Percentiles rank a stretch among this genome's conserved stretches.
phyloP scores from a whole-genome alignment of 2,113 vertebrate species.

The Ia io region DNA sequence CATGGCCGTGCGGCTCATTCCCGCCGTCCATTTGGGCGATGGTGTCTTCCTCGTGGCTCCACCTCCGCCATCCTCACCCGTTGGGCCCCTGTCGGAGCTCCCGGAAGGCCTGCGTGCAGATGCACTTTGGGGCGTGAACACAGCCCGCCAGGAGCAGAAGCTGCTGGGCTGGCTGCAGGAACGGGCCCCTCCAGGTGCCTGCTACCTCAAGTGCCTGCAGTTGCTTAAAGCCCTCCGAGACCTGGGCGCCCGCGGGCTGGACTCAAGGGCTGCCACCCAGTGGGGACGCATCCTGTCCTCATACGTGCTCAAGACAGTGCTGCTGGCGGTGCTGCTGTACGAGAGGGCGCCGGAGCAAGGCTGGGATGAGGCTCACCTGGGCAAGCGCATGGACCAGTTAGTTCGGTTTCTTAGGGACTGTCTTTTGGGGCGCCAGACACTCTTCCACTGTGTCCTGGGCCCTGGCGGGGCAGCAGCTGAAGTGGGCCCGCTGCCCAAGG shows the following conservation, averaged over 20 bases:
- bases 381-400: constrained; percentile 85
- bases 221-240: constrained; percentile 89
- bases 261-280: constrained; percentile 76
- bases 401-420: constrained; percentile 84
- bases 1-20: constrained; percentile 90
- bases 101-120: constrained; percentile 60
- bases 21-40: constrained; percentile 86
- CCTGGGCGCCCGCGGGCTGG: constrained; percentile 82
- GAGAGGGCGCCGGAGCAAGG: constrained; percentile 69
- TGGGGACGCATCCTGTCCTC: constrained; percentile 88
- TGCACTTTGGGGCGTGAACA: constrained; percentile 85
- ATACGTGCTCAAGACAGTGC: constrained; percentile 85
- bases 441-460: constrained; percentile 87
- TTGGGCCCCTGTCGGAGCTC: background rate
- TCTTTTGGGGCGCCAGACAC: constrained; percentile 81
- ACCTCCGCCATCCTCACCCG: constrained; percentile 15
- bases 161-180: constrained; percentile 87
- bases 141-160: constrained; percentile 87
- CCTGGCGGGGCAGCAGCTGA: constrained; percentile 78
- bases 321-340: constrained; percentile 84
- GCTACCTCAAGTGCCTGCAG: constrained; percentile 91
- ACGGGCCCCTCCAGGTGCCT: constrained; percentile 83
- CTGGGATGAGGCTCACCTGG: constrained; percentile 86
- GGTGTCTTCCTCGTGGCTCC: constrained; percentile 84
- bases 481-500: constrained; percentile 83